Evolutionary conservation across 2,113 vertebrate genomes (phyloP), one percentile per base, ranked within the genome.

Genomic region (Pelodiscus sinensis): DNA sequence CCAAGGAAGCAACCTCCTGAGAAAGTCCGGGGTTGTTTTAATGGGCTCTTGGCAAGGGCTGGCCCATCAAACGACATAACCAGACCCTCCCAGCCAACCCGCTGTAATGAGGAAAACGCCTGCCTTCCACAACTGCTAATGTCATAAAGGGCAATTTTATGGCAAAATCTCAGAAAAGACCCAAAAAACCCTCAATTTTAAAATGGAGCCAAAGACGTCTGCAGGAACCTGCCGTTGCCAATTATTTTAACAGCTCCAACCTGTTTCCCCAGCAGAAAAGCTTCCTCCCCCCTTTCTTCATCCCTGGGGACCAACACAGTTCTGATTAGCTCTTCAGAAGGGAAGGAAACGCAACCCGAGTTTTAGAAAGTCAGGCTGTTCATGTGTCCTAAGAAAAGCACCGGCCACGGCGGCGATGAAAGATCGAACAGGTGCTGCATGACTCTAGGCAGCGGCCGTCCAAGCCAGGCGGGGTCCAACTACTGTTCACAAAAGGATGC

Each of bases 291-390:
- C 88, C 95, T 92, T 95, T 93, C 77, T 21, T 52, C 78, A 78
- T 95, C 93, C 94, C 96, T 89, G 88, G 92, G 94, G 93, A 84
- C 78, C 65, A 90, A 86, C 83, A 84, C 87, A 82, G 89, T 95
- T 97, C 96, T 97, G 97, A 97, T 97, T 96, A 97, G 94, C 88
- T 97, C 93, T 96, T 97, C 94, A 95, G 88, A 97, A 95, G 92
- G 95, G 95, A 97, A 97, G 96, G 96, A 97, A 97, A 97, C 94
- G 97, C 90, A 96, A 92, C 21, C 6, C 92, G 91, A 92, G 91
- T 95, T 97, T 96, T 97, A 96, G 77, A 89, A 87, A 95, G 92
- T 91, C 95, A 97, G 95, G 92, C 96, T 95, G 92, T 96, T 97
- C 94, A 92, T 90, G 89, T 2, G 9, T 94, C 95, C 93, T 90